Base-by-base conservation (phyloP, 2,113 vertebrate genomes). In the Gymnobelideus leadbeateri region DNA sequence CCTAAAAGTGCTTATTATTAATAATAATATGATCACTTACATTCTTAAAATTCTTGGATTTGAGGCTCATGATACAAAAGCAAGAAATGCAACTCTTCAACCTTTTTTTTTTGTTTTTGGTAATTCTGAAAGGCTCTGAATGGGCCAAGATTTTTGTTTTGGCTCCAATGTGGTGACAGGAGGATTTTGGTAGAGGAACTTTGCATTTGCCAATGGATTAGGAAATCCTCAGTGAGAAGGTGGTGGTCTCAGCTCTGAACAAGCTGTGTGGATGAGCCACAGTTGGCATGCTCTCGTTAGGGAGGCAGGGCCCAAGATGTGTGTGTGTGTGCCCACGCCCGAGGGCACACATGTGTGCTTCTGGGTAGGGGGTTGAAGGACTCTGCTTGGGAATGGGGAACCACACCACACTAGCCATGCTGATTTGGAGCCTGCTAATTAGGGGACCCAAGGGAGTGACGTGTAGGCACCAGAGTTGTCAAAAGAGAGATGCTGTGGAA, bases 371-470 rank as follows among this genome's bases (percentile, higher is more conserved):
- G 95, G 68, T 55, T 61, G 0, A 7, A 1, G 9, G 19, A 12
- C 24, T 12, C 11, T 26, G 91, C 54, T 49, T 21, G 51, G 61
- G 93, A 93, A 26, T 0, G 10, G 91, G 92, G 92, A 92, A 92
- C 96, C 93, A 11, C n/a, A 21, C 91, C 93, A 57, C 90, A 43
- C 95, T 89, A 47, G 51, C 93, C 51, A 6, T 19, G 94, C 91
- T 5, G 77, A 91, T 61, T 92, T 0, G 43, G n/a, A 92, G 93
- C 93, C 77, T 0, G 51, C 54, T 90, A 92, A 93, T 97, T 95
- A 94, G 49, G 51, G 93, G 51, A 95, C 95, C 95, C 91, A 3
- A 43, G 97, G 97, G 95, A 96, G 92, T 84, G 1, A 3, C 89
- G 57, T 28, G 26, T 93, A 52, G 93, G 49, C 91, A 95, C 95